These are phyloP conservation scores for Setophaga coronata DNA, from an alignment of 2,113 vertebrate genomes.

Conservation along the genomic window DNA sequence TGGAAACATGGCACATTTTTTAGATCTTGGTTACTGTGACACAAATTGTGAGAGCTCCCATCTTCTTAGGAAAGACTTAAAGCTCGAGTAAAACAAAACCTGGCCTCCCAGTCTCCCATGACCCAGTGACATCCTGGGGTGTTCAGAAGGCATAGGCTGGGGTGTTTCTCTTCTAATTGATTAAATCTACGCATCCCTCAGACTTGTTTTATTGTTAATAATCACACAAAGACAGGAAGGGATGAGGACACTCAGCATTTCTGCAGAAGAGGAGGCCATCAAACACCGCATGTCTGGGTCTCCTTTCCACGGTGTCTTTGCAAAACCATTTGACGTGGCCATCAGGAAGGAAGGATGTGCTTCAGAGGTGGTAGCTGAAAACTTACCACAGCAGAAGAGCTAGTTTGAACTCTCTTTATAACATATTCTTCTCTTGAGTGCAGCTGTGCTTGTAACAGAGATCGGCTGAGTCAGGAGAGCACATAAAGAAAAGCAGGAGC, in stretches of 20 bases:
- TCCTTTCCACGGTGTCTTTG: not conserved
- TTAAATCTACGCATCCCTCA: not conserved
- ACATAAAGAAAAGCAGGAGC: slow-evolving; percentile 36
- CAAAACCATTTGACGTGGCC: not conserved
- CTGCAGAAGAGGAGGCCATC: not conserved
- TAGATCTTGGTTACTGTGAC: not conserved
- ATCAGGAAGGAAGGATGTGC: not conserved
- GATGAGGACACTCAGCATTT: not conserved
- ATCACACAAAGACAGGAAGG: not conserved
- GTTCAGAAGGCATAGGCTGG: not conserved
- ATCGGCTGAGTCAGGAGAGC: slow-evolving; percentile 33
- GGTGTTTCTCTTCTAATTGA: not conserved
- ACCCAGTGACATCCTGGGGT: not conserved
- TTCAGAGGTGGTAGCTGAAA: not conserved
- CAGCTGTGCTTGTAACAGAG: slow-evolving; percentile 9
- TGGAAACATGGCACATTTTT: slow-evolving; percentile 24
- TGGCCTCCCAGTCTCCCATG: not conserved
- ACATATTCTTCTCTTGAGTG: not conserved
- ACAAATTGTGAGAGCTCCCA: not conserved
- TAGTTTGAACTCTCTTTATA: not conserved
- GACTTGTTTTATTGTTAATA: not conserved
- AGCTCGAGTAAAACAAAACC: not conserved
- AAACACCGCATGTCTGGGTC: fast-evolving
- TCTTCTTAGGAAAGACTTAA: not conserved
- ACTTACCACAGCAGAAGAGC: not conserved